These are phyloP conservation scores for Hermetia illucens DNA, from an alignment of 1,140 invertebrate species.

Conservation along the genomic window DNA sequence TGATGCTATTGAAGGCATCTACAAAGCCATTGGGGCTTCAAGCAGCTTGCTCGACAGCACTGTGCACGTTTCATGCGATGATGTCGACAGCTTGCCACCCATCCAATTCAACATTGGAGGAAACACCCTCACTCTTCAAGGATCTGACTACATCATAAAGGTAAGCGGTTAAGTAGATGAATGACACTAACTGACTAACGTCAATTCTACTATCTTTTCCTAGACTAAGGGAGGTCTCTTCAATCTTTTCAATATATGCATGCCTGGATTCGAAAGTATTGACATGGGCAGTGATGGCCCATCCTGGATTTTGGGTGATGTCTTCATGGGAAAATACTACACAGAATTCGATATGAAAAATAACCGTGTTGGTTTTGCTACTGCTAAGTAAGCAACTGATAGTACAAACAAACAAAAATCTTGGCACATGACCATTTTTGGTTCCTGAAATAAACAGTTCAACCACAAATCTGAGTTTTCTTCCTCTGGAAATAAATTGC, in stretches of 20 bases:
- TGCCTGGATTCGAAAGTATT: slow-evolving; percentile 94
- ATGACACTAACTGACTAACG: no score
- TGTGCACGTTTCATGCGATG: slow-evolving; percentile 18
- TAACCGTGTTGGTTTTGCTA: slow-evolving; percentile 45
- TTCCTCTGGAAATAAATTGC: no score
- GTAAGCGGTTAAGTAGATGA: no score
- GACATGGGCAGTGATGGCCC: slow-evolving; percentile 82
- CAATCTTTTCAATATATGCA: slow-evolving; percentile 60
- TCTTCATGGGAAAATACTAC: slow-evolving; percentile 55
- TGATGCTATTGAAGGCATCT: slow-evolving; percentile 33
- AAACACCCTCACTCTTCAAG: slow-evolving; percentile 30
- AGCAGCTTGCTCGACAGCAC: slow-evolving; percentile 47
- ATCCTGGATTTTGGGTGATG: slow-evolving; percentile 77
- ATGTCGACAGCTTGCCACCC: slow-evolving; percentile 7
- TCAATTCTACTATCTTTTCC: no score
- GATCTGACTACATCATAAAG: slow-evolving; percentile 74
- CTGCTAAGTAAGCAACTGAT: no score
- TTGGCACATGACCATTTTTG: no score
- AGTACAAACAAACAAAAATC: no score
- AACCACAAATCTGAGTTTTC: no score
- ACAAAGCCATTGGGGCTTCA: background rate
- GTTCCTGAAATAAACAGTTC: no score
- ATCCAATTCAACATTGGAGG: slow-evolving; percentile 16
- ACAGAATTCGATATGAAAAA: slow-evolving; percentile 57
- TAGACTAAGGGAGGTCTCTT: no score